These are phyloP conservation scores for Drosophila ogumai DNA, from an alignment of 1,140 invertebrate species.

Conservation along the genomic window DNA sequence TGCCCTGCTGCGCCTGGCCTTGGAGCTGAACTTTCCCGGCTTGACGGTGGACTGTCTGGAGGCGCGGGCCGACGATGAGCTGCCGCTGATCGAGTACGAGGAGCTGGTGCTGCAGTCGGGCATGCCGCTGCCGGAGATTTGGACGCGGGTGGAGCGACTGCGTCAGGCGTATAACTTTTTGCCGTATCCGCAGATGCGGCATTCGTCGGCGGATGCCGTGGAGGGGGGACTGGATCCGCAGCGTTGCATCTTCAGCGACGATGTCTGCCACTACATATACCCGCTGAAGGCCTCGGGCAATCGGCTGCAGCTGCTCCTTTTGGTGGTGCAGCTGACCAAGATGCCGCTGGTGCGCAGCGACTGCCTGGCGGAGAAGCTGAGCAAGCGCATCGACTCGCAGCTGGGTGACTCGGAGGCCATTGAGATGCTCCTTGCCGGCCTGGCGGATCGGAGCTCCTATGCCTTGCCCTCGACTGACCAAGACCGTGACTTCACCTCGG, in stretches of 20 bases:
- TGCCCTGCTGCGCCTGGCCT: constrained; percentile 87
- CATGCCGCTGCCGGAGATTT: constrained; percentile 88
- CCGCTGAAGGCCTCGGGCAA: constrained; percentile 87
- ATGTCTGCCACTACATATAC: constrained; percentile 88
- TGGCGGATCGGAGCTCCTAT: constrained; percentile 48
- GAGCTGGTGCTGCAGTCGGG: constrained; percentile 88
- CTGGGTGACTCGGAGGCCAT: constrained; percentile 85
- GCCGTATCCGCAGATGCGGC: constrained; percentile 76
- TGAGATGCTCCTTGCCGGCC: constrained; percentile 72
- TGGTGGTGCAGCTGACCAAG: constrained; percentile 87
- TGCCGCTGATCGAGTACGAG: constrained; percentile 87
- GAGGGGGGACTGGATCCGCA: constrained; percentile 86
- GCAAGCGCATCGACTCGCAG: constrained; percentile 67
- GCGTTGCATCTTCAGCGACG: constrained; percentile 87
- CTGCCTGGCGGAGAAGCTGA: constrained; percentile 79
- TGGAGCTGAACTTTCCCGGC: constrained; percentile 87
- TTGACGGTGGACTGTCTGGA: constrained; percentile 84
- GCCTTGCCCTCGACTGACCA: not conserved
- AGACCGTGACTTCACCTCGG: constrained; percentile 23
- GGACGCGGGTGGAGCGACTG: constrained; percentile 88
- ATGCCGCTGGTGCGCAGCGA: constrained; percentile 86
- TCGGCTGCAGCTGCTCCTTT: constrained; percentile 86
- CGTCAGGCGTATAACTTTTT: constrained; percentile 88
- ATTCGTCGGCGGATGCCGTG: constrained; percentile 32
- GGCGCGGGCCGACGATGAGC: constrained; percentile 85